Evolutionary conservation across 2,113 vertebrate species (phyloP), one percentile per base, ranked within the genome.

Genomic region (Cheilinus undulatus): DNA sequence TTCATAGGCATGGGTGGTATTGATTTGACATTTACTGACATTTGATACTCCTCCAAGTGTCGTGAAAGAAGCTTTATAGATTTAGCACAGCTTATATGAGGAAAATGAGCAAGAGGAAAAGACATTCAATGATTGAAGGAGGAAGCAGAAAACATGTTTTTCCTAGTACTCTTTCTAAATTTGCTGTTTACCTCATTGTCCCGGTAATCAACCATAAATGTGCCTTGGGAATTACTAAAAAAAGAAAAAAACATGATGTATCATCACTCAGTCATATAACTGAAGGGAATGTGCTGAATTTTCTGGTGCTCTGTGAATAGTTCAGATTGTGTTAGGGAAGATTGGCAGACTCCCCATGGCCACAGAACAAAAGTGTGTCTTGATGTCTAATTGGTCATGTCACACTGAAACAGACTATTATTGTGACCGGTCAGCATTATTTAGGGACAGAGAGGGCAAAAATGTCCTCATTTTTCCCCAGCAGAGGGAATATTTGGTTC

Each of bases 241-340:
- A 64, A 68, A 56, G n/a, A 17, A 43, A 53, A 49, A 59, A 48
- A 32, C 12, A 67, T 28, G 38, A 46, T 66, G 59, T 65, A 54
- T 83, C 65, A 73, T 64, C 42, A 27, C 20, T 54, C 36, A 75
- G 66, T 78, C 62, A 78, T 67, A 22, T 24, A 27, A 62, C 63
- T 82, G 19, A 5, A 71, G 80, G 71, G 49, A 50, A 68, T 43
- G 12, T 45, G 58, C 24, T 24, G 19, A 1, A 9, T 71, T n/a
- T 54, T 49, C 13, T 43, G 12, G 2, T 38, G 23, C 51, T 63
- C 51, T 67, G 68, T n/a, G 63, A 49, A 56, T 26, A 15, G n/a
- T 54, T 75, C 38, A 62, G 5, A 43, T 28, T 54, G 15, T 46
- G 15, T 51, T 61, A 56, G 24, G 11, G 30, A 43, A 58, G 23